Percentiles rank a stretch among this genome's conserved stretches.
These are phyloP conservation scores for Scytalopus superciliaris DNA, from an alignment of 2,113 vertebrate species.

Conservation along the genomic window DNA sequence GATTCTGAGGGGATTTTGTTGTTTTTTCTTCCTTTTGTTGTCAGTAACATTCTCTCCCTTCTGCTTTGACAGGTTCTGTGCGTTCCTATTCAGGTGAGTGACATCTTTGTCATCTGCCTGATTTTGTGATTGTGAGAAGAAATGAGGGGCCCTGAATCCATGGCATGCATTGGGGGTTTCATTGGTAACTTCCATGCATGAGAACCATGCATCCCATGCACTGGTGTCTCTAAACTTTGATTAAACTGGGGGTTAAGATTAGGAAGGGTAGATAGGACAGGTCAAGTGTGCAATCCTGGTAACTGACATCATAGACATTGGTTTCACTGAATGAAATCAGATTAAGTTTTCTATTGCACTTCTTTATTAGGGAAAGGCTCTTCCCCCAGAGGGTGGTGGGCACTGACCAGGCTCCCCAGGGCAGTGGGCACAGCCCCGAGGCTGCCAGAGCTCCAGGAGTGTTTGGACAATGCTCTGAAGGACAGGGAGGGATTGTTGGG, in stretches of 20 bases:
- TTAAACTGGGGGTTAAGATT: background rate
- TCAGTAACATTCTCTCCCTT: background rate
- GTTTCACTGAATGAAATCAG: background rate
- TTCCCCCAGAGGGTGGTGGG: background rate
- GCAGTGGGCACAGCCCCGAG: background rate
- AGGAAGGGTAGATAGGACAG: background rate
- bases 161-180: background rate
- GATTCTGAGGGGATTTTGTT: background rate
- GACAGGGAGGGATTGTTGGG: background rate
- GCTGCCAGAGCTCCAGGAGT: background rate
- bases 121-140: background rate
- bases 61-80: constrained; percentile 63
- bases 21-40: background rate
- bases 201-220: rapidly evolving
- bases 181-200: background rate
- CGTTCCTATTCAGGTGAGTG: constrained; percentile 74
- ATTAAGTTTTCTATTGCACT: background rate
- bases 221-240: background rate
- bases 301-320: background rate
- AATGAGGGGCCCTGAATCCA: background rate
- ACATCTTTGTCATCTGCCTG: background rate
- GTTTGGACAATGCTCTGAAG: rapidly evolving
- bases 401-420: background rate
- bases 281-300: rapidly evolving
- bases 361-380: background rate